Evolutionary conservation across 2,888 invertebrate genomes (phyloP).

Genomic region (Danaus chrysippus): DNA sequence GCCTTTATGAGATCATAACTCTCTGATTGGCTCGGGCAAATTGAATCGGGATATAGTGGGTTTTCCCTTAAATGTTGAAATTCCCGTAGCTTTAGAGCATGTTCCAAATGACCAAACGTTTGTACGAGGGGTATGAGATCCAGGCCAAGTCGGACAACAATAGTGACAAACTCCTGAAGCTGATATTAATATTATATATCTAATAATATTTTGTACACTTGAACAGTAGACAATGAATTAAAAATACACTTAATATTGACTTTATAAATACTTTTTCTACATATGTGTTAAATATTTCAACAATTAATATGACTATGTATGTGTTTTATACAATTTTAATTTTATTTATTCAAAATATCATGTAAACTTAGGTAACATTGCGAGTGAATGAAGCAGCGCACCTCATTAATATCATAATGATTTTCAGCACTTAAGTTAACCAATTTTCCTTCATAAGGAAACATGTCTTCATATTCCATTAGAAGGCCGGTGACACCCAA

Average conservation of each 20-base stretch:
- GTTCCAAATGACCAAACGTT: constrained; percentile 92
- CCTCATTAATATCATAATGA: constrained; percentile 77
- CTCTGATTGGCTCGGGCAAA: constrained; percentile 83
- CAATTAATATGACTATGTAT: no score
- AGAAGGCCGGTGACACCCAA: constrained; percentile 88
- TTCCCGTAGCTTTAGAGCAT: constrained; percentile 84
- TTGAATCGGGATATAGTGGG: constrained; percentile 76
- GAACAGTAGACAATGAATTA: not conserved
- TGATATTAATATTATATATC: constrained; percentile 37
- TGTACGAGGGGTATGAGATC: constrained; percentile 90
- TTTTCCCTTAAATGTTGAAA: constrained; percentile 84
- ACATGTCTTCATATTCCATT: constrained; percentile 94
- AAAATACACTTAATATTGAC: not conserved
- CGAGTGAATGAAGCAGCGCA: not conserved
- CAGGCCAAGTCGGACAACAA: constrained; percentile 78
- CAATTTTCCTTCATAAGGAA: constrained; percentile 84
- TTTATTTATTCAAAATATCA: no score
- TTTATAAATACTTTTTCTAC: no score
- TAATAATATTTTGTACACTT: not conserved
- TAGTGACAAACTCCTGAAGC: constrained; percentile 48
- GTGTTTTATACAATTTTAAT: no score
- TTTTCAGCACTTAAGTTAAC: constrained; percentile 80
- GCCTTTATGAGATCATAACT: constrained; percentile 78
- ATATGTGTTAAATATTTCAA: no score
- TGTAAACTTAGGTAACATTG: no score